Base-by-base conservation (phyloP, 2,888 invertebrate species). In the Stenolophus ochropezus region DNA sequence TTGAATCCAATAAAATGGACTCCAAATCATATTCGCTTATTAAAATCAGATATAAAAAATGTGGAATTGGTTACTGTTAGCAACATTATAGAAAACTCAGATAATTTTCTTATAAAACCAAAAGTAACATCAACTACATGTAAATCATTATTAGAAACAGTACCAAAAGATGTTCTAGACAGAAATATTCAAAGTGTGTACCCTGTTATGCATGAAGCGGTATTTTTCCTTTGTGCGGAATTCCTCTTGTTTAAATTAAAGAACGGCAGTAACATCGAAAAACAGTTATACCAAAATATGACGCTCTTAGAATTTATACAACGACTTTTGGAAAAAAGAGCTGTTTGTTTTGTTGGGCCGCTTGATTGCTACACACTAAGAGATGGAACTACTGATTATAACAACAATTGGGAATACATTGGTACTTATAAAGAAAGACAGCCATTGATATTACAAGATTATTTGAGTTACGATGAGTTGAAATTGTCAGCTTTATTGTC, bases 141-240 rank as follows among this genome's bases (percentile, higher is more conserved):
- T 73, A 84, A 85, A 81, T 83, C 73, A n/a, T 82, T 87, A 58
- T 84, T 85, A 83, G 78, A 82, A 56, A 33, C 79, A 11, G 82
- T 86, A 4, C 21, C 75, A 4, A 51, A 83, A 58, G 82, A 84
- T 21, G 83, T 83, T 75, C 83, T 88, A 18, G 85, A 86, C 81
- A 88, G 87, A 82, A 91, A 92, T 83, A 90, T 91, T 53, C 89
- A 89, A 0, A 93, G 94, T 0, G 92, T 91, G 0, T 94, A 94
- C 86, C 94, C 94, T 0, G 83, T 94, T 1, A 90, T 94, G 83
- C 94, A 94, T 84, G 94, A 94, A 86, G 90, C 93, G 71, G 92
- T 92, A 5, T 83, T 94, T 1, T 88, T 91, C 0, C 87, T 94
- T 1, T 93, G 93, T 87, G 91, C 93, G 4, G 90, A 91, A 82